Percentiles rank a stretch among this genome's conserved stretches.
Conservation (phyloP, 2,113 vertebrate genomes). For the Anseranas semipalmata region DNA sequence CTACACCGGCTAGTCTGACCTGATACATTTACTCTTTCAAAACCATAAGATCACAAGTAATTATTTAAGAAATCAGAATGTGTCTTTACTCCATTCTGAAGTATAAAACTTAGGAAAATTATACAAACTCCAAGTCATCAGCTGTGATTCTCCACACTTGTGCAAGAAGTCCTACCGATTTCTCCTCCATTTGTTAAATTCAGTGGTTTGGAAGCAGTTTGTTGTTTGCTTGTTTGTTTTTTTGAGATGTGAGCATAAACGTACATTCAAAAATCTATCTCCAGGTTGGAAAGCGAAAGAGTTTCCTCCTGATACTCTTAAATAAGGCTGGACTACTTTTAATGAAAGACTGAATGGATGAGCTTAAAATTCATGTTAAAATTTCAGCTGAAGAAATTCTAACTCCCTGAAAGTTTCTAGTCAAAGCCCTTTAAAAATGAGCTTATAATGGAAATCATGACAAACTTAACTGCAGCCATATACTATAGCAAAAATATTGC, state of each 20-base stretch:
- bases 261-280: neutral
- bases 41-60: fast-evolving
- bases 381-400: constrained; percentile 36
- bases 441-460: neutral
- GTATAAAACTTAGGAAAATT: neutral
- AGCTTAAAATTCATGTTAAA: neutral
- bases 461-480: neutral
- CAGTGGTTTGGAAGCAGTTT: neutral
- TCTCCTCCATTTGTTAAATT: neutral
- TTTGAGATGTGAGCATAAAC: neutral
- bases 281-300: neutral
- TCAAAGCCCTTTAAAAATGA: constrained; percentile 33
- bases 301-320: neutral
- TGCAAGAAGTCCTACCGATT: neutral
- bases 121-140: neutral
- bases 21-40: neutral
- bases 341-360: neutral
- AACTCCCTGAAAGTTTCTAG: constrained; percentile 49
- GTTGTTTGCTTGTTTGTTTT: too few species aligned
- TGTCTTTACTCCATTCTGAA: neutral
- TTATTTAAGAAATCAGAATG: neutral
- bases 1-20: neutral
- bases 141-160: neutral
- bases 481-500: neutral
- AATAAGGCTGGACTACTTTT: neutral